phyloP scores from a whole-genome alignment of 2,797 vertebrate genomes.

The Acanthis flammea region DNA sequence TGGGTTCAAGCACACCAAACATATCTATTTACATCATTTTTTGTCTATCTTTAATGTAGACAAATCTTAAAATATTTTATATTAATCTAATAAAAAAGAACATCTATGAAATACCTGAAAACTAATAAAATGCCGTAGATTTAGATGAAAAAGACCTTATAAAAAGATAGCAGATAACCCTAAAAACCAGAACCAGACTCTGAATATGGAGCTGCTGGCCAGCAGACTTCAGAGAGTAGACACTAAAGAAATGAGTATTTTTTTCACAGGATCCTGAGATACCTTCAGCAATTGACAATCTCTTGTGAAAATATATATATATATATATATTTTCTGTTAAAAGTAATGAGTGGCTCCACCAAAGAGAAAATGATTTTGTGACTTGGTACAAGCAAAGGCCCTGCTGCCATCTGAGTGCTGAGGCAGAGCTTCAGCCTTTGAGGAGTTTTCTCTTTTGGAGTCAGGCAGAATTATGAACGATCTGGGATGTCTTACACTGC shows the following conservation, averaged over 20 bases:
- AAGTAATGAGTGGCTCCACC: background rate
- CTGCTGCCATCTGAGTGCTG: constrained; percentile 27
- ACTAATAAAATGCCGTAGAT: background rate
- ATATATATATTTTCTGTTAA: background rate
- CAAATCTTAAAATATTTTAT: background rate
- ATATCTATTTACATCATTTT: background rate
- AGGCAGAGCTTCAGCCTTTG: constrained; percentile 30
- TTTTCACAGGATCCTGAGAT: background rate
- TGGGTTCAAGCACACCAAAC: background rate
- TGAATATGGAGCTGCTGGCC: background rate
- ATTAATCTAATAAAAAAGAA: background rate
- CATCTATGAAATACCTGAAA: background rate
- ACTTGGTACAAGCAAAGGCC: constrained; percentile 14
- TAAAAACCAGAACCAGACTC: background rate
- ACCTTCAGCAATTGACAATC: background rate
- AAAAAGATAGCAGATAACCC: background rate
- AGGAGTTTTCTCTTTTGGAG: constrained; percentile 27
- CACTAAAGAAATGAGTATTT: background rate
- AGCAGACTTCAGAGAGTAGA: background rate
- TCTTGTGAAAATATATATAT: background rate
- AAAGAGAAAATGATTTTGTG: constrained; percentile 44
- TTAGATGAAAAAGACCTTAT: background rate
- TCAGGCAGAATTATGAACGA: constrained; percentile 56
- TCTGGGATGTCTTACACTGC: constrained; percentile 29
- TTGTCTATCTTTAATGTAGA: background rate